Percentiles rank a stretch among this genome's conserved stretches.
Conservation (phyloP, 2,888 invertebrate species). For the Tetragonisca angustula region DNA sequence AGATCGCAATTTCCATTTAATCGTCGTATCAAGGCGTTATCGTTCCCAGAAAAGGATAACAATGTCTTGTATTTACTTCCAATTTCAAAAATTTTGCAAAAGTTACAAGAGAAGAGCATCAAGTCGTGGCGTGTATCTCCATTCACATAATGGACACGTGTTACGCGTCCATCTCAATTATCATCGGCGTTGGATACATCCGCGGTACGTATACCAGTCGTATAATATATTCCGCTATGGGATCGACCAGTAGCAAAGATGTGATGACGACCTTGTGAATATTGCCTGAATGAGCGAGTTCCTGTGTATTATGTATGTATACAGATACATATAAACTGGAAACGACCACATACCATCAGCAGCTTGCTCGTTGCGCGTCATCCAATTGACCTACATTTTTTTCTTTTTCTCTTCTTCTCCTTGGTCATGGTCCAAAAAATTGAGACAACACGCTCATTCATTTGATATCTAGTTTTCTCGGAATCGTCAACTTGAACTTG, state of each 20-base stretch:
- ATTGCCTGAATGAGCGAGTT: slow-evolving; percentile 71
- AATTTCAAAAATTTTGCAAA: no score
- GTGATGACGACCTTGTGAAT: slow-evolving; percentile 72
- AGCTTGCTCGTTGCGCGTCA: background rate
- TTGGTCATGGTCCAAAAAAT: background rate
- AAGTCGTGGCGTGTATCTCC: background rate
- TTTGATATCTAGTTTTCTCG: background rate
- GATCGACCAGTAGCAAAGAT: slow-evolving; percentile 58
- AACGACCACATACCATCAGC: background rate
- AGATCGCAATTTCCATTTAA: no score
- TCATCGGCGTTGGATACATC: slow-evolving; percentile 33
- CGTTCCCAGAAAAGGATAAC: no score
- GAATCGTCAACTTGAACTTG: background rate
- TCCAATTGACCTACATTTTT: slow-evolving; percentile 20
- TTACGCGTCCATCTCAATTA: slow-evolving; percentile 45
- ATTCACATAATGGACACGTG: slow-evolving; percentile 28
- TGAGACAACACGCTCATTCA: background rate
- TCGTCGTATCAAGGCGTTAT: no score
- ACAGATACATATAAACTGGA: background rate
- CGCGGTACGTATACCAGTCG: slow-evolving; percentile 60
- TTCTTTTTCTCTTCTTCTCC: no score
- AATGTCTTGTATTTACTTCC: no score
- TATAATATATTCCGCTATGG: slow-evolving; percentile 71
- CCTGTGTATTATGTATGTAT: background rate
- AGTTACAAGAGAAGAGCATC: background rate